Percentiles rank a stretch among this genome's conserved stretches.
Evolutionary conservation across 2,797 vertebrate genomes (phyloP).

Genomic region (Prunella strophiata): DNA sequence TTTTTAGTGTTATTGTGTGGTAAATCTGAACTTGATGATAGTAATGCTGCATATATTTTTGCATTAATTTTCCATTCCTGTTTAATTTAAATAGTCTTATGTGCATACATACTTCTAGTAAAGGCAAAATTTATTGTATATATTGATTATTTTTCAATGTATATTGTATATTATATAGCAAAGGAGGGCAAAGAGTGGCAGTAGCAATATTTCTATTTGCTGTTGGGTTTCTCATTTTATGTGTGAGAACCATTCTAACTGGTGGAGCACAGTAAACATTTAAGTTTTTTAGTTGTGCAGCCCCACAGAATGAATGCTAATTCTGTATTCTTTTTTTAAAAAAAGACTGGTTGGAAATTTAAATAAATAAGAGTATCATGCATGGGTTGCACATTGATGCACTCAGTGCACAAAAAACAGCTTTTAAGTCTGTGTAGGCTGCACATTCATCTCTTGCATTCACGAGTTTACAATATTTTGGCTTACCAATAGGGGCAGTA

Average conservation of each 20-base stretch:
- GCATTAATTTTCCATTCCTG: neutral
- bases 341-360: neutral
- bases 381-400: neutral
- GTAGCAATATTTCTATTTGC: neutral
- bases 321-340: neutral
- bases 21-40: neutral
- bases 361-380: neutral
- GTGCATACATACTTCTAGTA: neutral
- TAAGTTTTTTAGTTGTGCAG: neutral
- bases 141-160: neutral
- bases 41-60: neutral
- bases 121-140: neutral
- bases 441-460: neutral
- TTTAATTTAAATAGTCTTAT: neutral
- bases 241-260: neutral
- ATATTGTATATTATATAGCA: neutral
- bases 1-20: neutral
- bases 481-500: neutral
- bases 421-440: neutral
- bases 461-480: neutral
- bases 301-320: neutral
- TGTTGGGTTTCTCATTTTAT: neutral
- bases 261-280: neutral
- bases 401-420: neutral
- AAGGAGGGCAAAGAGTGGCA: neutral